Base-by-base conservation (phyloP, 2,888 invertebrate species). In the Brassicogethes aeneus region DNA sequence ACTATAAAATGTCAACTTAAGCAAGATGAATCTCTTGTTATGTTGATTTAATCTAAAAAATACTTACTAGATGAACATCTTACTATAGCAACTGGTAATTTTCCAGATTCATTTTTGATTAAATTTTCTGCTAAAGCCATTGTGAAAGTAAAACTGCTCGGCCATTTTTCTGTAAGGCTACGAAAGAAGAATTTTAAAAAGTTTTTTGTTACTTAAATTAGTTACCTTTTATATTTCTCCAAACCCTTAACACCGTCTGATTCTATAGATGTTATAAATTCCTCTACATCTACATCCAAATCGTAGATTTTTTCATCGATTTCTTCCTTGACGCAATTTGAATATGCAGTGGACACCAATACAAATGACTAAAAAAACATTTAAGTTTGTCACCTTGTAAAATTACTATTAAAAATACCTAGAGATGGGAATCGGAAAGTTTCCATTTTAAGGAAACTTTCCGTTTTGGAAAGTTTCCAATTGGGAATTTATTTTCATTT, bases 201-300 rank as follows among this genome's bases (percentile, higher is more conserved):
- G 10, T 23, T 23, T 7, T 23, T 7, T 7, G 5, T 10, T 23
- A 23, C 10, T 23, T 23, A 23, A 23, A 23, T 23, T 23, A 5
- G 23, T 23, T 23, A 23, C 23, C 10, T 5, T 23, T 23, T 23
- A 10, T 23, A 23, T 23, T 23, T 46, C 8, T 66, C 57, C 7
- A 73, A 48, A 43, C 62, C 61, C 7, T 61, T 60, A 15, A 70
- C 68, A 45, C 66, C 64, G 15, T 68, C 43, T 3, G 49, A 49
- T 3, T 65, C 55, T 10, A 65, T 48, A 1, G 57, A 38, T 1
- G 50, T 42, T 5, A 60, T 41, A 2, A 66, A 42, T 66, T 75
- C 50, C 36, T 76, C 74, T 0, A 70, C 71, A 0, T 64, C 32
- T 3, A 59, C 51, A 37, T 39, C 45, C 2, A 54, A 37, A 12